phyloP scores from a whole-genome alignment of 2,113 vertebrate genomes.

The Bungarus multicinctus region DNA sequence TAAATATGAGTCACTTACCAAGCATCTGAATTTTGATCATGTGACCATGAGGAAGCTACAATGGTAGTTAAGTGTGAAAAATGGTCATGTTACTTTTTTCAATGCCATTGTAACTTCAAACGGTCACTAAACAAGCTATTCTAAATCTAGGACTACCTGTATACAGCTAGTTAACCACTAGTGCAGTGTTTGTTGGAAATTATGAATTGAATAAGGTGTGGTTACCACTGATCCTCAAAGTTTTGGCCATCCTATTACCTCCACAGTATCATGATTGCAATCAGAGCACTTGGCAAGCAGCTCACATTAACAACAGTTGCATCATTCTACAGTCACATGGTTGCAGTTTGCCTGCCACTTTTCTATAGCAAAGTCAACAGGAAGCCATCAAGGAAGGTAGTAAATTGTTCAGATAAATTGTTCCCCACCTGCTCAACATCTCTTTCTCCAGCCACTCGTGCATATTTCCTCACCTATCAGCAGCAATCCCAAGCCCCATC shows the following conservation, averaged over 20 bases:
- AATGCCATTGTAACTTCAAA: not conserved
- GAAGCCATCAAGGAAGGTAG: not conserved
- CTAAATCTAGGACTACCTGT: not conserved
- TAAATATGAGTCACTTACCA: not conserved
- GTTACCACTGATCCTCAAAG: not conserved
- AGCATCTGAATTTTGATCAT: not conserved
- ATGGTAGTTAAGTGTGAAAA: not conserved
- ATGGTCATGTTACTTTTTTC: not conserved
- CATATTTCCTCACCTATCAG: not conserved
- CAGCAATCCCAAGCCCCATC: not conserved
- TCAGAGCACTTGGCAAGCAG: not conserved
- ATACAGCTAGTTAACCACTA: not conserved
- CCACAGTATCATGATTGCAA: not conserved
- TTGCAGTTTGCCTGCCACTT: not conserved
- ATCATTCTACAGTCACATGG: not conserved
- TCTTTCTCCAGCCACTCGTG: not conserved
- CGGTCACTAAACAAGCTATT: not conserved
- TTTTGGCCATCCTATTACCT: not conserved
- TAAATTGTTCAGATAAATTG: not conserved
- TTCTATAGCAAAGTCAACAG: not conserved
- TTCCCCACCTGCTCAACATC: not conserved
- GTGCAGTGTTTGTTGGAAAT: not conserved
- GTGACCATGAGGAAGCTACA: not conserved
- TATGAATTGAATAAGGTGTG: not conserved
- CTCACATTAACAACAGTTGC: not conserved